These are phyloP conservation scores for Halichoeres trimaculatus DNA, from an alignment of 2,113 vertebrate genomes.

Conservation along the genomic window DNA sequence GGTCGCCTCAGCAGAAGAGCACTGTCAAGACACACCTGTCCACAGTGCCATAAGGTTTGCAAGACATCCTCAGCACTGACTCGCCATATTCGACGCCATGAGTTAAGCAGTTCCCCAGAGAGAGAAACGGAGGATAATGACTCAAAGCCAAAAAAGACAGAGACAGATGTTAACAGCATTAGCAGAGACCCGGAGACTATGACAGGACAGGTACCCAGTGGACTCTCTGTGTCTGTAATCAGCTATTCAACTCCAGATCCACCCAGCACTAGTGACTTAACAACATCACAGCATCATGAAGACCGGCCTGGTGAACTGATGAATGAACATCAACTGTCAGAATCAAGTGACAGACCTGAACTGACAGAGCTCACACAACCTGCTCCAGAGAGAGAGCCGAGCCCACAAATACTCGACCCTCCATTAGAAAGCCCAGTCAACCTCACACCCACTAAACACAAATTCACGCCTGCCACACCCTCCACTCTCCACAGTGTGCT, in stretches of 20 bases:
- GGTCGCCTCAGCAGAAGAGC: conserved; percentile 85
- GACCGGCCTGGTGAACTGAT: conserved; percentile 44
- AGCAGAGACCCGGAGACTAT: conserved; percentile 62
- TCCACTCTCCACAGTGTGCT: conserved; percentile 79
- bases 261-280: conserved; percentile 34
- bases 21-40: conserved; percentile 85
- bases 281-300: conserved; percentile 38
- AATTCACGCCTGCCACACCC: conserved; percentile 50
- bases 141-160: conserved; percentile 54
- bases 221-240: conserved; percentile 84
- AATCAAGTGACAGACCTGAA: conserved; percentile 51
- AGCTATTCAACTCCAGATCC: conserved; percentile 77
- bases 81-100: conserved; percentile 88
- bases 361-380: conserved; percentile 30
- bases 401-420: conserved; percentile 52
- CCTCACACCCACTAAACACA: conserved; percentile 66
- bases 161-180: conserved; percentile 46
- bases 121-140: conserved; percentile 69
- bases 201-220: conserved; percentile 59
- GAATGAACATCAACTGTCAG: conserved; percentile 56
- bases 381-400: conserved; percentile 48
- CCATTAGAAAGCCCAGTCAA: conserved; percentile 55
- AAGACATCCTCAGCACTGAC: conserved; percentile 89
- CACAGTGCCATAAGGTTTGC: conserved; percentile 89
- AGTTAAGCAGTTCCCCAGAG: conserved; percentile 80